Evolutionary conservation across 2,113 vertebrate species (phyloP).

Genomic region (Fregata magnificens): DNA sequence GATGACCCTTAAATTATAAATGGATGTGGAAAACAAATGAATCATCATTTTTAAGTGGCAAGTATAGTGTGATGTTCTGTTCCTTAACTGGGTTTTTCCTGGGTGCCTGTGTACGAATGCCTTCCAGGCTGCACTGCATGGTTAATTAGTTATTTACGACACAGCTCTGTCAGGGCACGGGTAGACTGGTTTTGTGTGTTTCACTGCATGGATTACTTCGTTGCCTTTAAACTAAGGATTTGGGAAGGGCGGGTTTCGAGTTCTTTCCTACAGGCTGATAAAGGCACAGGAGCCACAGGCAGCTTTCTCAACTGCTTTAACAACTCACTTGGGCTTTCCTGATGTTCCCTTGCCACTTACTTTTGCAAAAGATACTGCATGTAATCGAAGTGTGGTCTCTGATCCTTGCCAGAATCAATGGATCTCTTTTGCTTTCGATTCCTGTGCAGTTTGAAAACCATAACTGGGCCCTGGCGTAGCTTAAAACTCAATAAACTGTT

Average conservation of each 20-base stretch:
- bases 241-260: neutral
- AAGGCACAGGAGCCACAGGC: neutral
- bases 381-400: neutral
- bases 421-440: neutral
- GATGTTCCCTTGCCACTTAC: neutral
- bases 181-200: neutral
- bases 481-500: neutral
- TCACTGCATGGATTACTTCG: neutral
- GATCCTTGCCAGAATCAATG: neutral
- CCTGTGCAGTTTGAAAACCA: neutral
- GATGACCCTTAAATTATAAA: neutral
- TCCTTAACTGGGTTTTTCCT: neutral
- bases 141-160: neutral
- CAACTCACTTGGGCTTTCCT: neutral
- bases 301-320: neutral
- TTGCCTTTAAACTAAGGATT: neutral
- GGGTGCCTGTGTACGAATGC: neutral
- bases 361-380: neutral
- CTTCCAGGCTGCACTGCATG: neutral
- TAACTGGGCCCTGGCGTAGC: neutral
- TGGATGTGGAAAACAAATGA: neutral
- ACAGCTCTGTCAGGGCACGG: fast-evolving
- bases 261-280: neutral
- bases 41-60: neutral
- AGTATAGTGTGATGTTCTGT: neutral